These are phyloP conservation scores for Drosophila percnosoma DNA, from an alignment of 2,888 invertebrate species.

Conservation along the genomic window DNA sequence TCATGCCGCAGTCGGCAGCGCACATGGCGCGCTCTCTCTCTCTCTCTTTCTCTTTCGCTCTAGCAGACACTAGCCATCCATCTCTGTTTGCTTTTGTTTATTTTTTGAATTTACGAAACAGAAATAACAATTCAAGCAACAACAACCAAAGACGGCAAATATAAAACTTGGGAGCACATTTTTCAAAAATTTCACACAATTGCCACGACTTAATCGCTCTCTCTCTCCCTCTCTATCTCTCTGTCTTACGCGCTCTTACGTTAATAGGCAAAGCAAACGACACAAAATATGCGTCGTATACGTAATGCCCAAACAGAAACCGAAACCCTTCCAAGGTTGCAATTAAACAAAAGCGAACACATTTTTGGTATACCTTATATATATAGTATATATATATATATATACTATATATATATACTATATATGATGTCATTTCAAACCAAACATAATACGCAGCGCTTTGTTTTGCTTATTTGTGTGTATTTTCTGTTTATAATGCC, in stretches of 20 bases:
- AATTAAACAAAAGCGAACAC: constrained; percentile 37
- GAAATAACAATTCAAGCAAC: constrained; percentile 27
- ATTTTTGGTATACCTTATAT: neutral
- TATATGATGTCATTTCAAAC: constrained; percentile 47
- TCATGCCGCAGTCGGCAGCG: constrained; percentile 50
- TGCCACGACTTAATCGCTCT: constrained; percentile 1
- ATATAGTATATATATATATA: neutral
- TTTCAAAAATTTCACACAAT: constrained; percentile 10
- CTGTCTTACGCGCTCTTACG: constrained; percentile 11
- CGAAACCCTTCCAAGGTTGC: constrained; percentile 49
- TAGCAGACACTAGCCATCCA: constrained; percentile 1
- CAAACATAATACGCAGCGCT: constrained; percentile 35
- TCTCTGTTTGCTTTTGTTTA: constrained; percentile 62
- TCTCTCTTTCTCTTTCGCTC: constrained; percentile 1
- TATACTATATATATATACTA: constrained; percentile 1
- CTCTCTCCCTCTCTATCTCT: neutral
- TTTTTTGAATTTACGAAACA: constrained; percentile 63
- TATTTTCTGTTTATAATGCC: constrained; percentile 43
- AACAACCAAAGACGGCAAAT: constrained; percentile 5
- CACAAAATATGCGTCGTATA: constrained; percentile 40
- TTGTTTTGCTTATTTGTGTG: constrained; percentile 7
- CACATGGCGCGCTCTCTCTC: constrained; percentile 53
- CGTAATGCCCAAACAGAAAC: constrained; percentile 15
- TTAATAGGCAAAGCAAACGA: constrained; percentile 31
- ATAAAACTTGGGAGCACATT: constrained; percentile 20